A percentile compares a stretch with the other conserved stretches of the same genome.
Conservation (phyloP, 2,113 vertebrate genomes). For the Athene cunicularia region DNA sequence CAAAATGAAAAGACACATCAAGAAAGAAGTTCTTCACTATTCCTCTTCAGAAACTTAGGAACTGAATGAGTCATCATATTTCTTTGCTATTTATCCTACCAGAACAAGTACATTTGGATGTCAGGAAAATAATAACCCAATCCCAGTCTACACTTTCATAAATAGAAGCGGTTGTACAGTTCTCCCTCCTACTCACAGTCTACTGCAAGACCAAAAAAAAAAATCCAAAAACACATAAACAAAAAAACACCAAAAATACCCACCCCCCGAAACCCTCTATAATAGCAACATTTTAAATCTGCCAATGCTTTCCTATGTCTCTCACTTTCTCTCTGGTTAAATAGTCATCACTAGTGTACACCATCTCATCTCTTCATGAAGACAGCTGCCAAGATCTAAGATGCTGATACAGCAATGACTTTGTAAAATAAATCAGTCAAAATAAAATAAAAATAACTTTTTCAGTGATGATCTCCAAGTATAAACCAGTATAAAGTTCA, state of each 20-base stretch:
- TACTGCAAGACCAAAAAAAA: background rate
- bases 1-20: background rate
- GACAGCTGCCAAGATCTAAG: background rate
- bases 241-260: background rate
- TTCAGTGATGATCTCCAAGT: background rate
- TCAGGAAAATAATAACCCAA: background rate
- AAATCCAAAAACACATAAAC: rapidly evolving
- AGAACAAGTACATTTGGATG: background rate
- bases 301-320: background rate
- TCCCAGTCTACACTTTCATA: background rate
- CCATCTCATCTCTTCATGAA: background rate
- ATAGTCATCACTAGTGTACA: background rate
- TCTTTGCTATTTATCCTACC: background rate
- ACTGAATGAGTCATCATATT: background rate
- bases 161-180: background rate
- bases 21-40: background rate
- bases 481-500: background rate
- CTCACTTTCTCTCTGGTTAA: background rate
- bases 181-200: background rate
- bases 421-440: background rate
- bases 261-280: background rate
- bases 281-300: background rate
- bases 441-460: background rate
- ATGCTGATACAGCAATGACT: background rate
- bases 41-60: background rate